Evolutionary conservation across 2,113 vertebrate species (phyloP), one percentile per base, ranked within the genome.

Genomic region (Andinoacara biseriatus): DNA sequence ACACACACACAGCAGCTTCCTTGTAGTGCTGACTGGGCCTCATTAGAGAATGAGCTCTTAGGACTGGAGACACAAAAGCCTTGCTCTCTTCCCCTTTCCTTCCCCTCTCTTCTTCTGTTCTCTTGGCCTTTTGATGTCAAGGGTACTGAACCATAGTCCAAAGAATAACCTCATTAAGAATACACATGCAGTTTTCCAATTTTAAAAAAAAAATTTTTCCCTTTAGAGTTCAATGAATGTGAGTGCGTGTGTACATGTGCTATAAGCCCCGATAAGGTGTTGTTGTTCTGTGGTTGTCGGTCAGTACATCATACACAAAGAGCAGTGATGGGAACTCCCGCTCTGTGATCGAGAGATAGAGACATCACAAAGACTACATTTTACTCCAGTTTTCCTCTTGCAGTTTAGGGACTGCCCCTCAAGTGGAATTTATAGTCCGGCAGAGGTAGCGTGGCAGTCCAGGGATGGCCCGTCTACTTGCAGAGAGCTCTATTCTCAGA

Each of bases 81-180:
- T 81, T 26, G 20, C 89, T 89, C 89, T 92, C 89, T 87, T 87
- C 86, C 85, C 65, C 72, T 65, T 89, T 91, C 88, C 90, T 91
- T 91, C 85, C 87, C 83, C 84, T 89, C 82, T 89, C 89, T 74
- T 91, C 74, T 86, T 91, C 90, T 93, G 83, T 89, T 91, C 93
- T 91, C 86, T 59, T 88, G 85, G 90, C 87, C 91, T 93, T 94
- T 94, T 94, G 94, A 94, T 94, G 93, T 94, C 86, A 91, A 94
- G 92, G 86, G 92, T 90, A 87, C 81, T 89, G 91, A 90, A 91
- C 83, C 89, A 87, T 58, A 87, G 81, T 82, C 85, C 84, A 82
- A 87, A 90, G 87, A 92, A 93, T 76, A 90, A 83, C 76, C 88
- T 89, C 90, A 91, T 94, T 90, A 89, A 81, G 74, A 89, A 86